Evolutionary conservation across 1,140 invertebrate species (phyloP).

Genomic region (Conus ventricosus): DNA sequence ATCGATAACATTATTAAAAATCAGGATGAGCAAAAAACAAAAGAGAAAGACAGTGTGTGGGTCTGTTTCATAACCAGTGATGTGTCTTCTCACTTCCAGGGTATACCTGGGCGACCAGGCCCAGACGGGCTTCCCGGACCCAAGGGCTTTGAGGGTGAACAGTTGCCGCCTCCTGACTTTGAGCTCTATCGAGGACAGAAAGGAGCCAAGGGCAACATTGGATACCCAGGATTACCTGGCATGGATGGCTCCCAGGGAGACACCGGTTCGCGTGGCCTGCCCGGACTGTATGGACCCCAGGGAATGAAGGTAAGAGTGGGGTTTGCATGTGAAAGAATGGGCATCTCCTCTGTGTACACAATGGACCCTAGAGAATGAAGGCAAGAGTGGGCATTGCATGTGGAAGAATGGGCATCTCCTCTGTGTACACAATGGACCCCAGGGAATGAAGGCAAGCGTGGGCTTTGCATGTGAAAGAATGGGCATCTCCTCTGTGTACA

Average conservation of each 20-base stretch:
- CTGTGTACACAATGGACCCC: no score
- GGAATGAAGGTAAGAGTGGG: constrained; percentile 51
- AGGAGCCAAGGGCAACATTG: constrained; percentile 78
- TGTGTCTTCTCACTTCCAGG: constrained; percentile 45
- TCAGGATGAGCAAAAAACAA: no score
- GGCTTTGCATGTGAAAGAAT: no score
- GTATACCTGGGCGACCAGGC: constrained; percentile 73
- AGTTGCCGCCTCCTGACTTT: constrained; percentile 36
- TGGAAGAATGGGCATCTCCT: no score
- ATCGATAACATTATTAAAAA: no score
- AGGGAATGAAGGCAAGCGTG: no score
- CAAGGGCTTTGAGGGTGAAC: constrained; percentile 74
- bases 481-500: no score
- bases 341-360: not conserved
- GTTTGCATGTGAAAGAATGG: not conserved
- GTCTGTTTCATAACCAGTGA: no score
- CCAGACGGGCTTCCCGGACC: constrained; percentile 75
- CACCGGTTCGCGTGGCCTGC: constrained; percentile 48
- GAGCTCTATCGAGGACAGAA: constrained; percentile 50
- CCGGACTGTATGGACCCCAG: constrained; percentile 53
- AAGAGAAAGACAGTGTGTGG: no score
- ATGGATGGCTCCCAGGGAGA: constrained; percentile 52
- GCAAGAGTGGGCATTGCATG: not conserved
- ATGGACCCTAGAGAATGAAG: not conserved
- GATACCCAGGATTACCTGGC: constrained; percentile 73